phyloP scores from a whole-genome alignment of 2,888 invertebrate genomes.

The Ecliptopera silaceata region DNA sequence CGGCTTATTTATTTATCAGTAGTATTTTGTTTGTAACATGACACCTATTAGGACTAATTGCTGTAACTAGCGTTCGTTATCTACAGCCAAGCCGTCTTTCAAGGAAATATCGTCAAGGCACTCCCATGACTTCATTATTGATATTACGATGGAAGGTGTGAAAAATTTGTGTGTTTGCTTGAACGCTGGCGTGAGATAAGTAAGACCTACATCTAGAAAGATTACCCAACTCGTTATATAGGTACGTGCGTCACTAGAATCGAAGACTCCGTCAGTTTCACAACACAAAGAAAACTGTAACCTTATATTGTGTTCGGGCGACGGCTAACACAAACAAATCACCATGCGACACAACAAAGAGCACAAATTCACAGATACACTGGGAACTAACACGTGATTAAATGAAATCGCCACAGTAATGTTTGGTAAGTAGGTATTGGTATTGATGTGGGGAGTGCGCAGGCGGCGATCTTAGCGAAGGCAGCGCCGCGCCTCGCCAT shows the following conservation, averaged over 20 bases:
- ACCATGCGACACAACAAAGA: conserved; percentile 59
- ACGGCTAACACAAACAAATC: conserved; percentile 50
- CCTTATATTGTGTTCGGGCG: conserved; percentile 53
- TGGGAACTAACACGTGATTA: conserved; percentile 59
- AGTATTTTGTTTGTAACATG: conserved; percentile 34
- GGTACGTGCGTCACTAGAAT: conserved; percentile 56
- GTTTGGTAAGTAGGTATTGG: conserved; percentile 22
- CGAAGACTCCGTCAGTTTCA: conserved; percentile 50
- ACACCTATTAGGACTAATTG: conserved; percentile 50
- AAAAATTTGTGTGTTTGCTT: conserved; percentile 18
- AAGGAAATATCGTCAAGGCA: conserved; percentile 13
- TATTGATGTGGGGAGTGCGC: conserved; percentile 59
- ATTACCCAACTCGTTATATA: conserved; percentile 55
- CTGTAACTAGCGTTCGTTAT: conserved; percentile 37
- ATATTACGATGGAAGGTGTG: conserved; percentile 19
- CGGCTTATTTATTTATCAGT: conserved; percentile 24
- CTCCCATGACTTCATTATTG: conserved; percentile 30
- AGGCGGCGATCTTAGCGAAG: conserved; percentile 60
- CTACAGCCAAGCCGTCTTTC: conserved; percentile 23
- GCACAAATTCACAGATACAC: conserved; percentile 65
- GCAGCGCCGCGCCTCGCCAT: conserved; percentile 66
- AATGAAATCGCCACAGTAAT: conserved; percentile 65
- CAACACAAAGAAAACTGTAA: conserved; percentile 68
- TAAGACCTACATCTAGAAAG: conserved; percentile 59
- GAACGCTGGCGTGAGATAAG: conserved; percentile 54